Evolutionary conservation across 2,113 vertebrate species (phyloP), one percentile per base, ranked within the genome.

Genomic region (Nymphicus hollandicus): DNA sequence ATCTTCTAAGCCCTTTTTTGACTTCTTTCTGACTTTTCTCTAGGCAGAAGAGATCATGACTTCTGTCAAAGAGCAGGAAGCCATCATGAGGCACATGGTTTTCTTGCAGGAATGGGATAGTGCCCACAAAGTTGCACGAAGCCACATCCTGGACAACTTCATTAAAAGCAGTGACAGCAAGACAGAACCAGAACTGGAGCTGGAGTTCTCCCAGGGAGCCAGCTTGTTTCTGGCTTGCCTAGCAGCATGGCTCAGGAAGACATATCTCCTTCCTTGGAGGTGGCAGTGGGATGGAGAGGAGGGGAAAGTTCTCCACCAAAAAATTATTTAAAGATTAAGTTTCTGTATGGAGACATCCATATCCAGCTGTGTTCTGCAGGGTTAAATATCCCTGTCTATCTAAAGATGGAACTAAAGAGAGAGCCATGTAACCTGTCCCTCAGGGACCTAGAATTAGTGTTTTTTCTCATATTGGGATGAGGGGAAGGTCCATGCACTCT

Each of bases 31-130:
- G 56, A 37, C 68, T 95, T 44, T 87, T 70, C 61, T 88, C 53
- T 53, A 93, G 73, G 89, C 47, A 72, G 58, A 76, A 77, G 11
- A 55, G 65, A 93, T 44, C 71, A 98, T 98, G 98, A 95, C 95
- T 52, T 96, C 96, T 44, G 81, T 94, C 72, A 98, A 98, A 53
- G 98, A 98, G 39, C 97, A 98, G 52, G 97, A 98, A 29, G 97
- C 97, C 37, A 97, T 98, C 79, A 97, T 95, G 77, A 97, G 97
- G 84, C 98, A 98, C 4, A 94, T 98, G 66, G 80, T 70, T 73
- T 98, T 98, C 84, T 97, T 99, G 35, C 97, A 98, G 11, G 97
- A 99, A 17, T 98, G 99, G 98, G 98, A 99, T 91, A 98, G 92
- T 3, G 97, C 98, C 4, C 96, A 96, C 91, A 96, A 90, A 93